phyloP scores from a whole-genome alignment of 2,113 vertebrate genomes.

The Lampris incognitus region DNA sequence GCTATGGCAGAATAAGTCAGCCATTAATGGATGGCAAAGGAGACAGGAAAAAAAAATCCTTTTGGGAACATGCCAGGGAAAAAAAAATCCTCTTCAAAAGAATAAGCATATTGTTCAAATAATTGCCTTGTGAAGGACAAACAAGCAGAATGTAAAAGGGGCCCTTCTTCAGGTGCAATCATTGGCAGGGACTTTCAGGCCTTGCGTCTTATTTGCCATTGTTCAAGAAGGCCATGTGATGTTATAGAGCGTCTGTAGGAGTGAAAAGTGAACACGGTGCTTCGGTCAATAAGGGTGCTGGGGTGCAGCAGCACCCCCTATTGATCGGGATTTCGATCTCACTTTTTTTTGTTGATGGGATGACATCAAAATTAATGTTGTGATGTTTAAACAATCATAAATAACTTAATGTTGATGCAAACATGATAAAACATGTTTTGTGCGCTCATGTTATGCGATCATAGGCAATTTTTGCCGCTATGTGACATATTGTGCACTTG shows the following conservation, averaged over 20 bases:
- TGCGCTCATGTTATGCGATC: no score
- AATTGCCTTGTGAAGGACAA: constrained; percentile 81
- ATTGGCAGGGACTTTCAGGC: constrained; percentile 57
- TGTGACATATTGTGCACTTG: no score
- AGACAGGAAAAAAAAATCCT: constrained; percentile 10
- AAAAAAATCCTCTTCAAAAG: constrained; percentile 68
- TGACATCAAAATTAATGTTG: no score
- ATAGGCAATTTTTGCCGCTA: no score
- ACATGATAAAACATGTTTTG: no score
- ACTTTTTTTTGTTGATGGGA: no score
- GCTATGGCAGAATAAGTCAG: constrained; percentile 65
- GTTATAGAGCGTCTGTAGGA: constrained; percentile 43
- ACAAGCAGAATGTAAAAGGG: constrained; percentile 68
- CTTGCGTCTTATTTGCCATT: constrained; percentile 43
- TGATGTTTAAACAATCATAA: no score
- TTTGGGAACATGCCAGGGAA: constrained; percentile 40
- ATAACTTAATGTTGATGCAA: no score
- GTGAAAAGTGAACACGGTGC: constrained; percentile 29
- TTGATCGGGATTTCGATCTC: no score
- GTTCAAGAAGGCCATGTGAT: constrained; percentile 68
- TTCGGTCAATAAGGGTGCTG: no score
- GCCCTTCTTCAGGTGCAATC: constrained; percentile 69
- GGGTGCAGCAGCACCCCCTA: no score
- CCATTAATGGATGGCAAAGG: constrained; percentile 5
- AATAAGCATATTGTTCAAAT: constrained; percentile 76